phyloP scores from a whole-genome alignment of 2,797 vertebrate species.

The Pseudomugil tenellus region DNA sequence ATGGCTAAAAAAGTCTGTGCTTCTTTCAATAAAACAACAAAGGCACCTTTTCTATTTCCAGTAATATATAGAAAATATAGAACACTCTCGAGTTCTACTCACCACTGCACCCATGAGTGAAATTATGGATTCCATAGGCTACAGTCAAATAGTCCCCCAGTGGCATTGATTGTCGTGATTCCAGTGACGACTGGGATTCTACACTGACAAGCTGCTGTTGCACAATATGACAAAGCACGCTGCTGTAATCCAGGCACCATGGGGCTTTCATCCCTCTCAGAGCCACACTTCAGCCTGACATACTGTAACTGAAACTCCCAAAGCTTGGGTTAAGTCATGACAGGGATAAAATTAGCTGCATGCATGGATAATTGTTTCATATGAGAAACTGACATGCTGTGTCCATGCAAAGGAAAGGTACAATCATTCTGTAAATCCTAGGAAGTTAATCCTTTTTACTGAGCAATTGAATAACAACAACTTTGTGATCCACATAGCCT shows the following conservation, averaged over 20 bases:
- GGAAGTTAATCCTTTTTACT: conserved; percentile 1
- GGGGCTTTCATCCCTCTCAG: conserved; percentile 53
- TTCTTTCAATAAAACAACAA: conserved; percentile 7
- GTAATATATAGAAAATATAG: no score
- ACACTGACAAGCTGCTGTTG: conserved; percentile 31
- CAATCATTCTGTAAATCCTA: conserved; percentile 26
- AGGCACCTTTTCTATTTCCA: background rate
- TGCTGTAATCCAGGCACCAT: conserved; percentile 40
- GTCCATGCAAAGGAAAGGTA: conserved; percentile 7
- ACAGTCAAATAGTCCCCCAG: conserved; percentile 15
- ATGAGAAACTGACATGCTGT: conserved; percentile 18
- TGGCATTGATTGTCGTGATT: conserved; percentile 20
- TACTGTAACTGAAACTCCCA: conserved; percentile 39
- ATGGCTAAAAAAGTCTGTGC: conserved; percentile 3
- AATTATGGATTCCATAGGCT: conserved; percentile 21
- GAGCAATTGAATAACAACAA: conserved; percentile 22
- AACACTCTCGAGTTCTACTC: no score
- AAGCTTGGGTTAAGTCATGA: conserved; percentile 27
- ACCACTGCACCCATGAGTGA: conserved; percentile 12
- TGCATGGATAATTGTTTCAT: conserved; percentile 40
- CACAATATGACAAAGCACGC: conserved; percentile 24
- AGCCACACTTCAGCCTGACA: conserved; percentile 43
- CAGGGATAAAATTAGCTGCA: conserved; percentile 31
- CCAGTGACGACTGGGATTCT: conserved; percentile 23
- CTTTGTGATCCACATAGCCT: conserved; percentile 14